phyloP scores from a whole-genome alignment of 2,888 invertebrate species.

The Vannuccia rotundouncinata region DNA sequence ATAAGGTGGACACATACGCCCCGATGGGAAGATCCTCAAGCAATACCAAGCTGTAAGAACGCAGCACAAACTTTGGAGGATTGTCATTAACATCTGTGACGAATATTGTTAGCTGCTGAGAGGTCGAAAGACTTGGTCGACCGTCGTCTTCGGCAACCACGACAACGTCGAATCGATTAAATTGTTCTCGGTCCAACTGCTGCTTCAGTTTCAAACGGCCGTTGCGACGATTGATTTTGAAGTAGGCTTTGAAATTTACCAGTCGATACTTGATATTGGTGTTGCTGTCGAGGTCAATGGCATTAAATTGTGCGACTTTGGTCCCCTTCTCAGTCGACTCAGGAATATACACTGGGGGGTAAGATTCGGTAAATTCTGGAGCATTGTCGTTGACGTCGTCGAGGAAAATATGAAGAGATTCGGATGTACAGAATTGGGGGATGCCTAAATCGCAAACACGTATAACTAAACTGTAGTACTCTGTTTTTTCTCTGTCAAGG shows the following conservation, averaged over 20 bases:
- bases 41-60: constrained; percentile 19
- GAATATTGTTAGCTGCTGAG: constrained; percentile 25
- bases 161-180: background rate
- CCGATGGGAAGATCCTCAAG: constrained; percentile 33
- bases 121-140: background rate
- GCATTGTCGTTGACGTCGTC: constrained; percentile 34
- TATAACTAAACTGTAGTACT: constrained; percentile 8
- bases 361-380: constrained; percentile 22
- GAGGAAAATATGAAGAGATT: constrained; percentile 15
- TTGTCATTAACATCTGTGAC: constrained; percentile 39
- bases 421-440: constrained; percentile 16
- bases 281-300: background rate
- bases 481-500: constrained; percentile 42
- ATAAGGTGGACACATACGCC: background rate
- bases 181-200: constrained; percentile 10
- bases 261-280: background rate
- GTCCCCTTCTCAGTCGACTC: background rate
- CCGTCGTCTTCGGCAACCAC: constrained; percentile 13
- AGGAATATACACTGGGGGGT: background rate
- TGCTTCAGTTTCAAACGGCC: background rate
- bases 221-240: constrained; percentile 31
- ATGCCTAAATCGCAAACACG: constrained; percentile 36
- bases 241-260: constrained; percentile 18
- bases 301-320: constrained; percentile 17
- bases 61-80: constrained; percentile 11